Evolutionary conservation across 2,888 invertebrate genomes (phyloP).

Genomic region (Onchidella celtica): DNA sequence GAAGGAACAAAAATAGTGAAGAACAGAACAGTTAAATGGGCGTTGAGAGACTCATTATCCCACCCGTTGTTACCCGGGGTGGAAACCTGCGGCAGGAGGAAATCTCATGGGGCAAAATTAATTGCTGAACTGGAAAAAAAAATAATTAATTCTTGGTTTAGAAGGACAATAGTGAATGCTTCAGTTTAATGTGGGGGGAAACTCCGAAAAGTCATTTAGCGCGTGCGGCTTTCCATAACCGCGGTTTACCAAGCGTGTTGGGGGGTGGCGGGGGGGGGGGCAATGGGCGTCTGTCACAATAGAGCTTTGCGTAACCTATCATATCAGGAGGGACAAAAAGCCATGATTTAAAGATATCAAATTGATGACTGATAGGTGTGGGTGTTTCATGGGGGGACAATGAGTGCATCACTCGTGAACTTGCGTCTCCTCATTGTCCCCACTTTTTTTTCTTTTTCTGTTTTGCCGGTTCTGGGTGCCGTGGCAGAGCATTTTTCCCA

Average conservation of each 20-base stretch:
- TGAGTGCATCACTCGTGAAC: too few species aligned
- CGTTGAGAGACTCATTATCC: conserved; percentile 16
- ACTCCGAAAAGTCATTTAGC: not conserved
- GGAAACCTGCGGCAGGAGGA: conserved; percentile 24
- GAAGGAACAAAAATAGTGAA: not conserved
- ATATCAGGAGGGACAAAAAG: too few species aligned
- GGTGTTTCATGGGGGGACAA: too few species aligned
- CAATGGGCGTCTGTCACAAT: not conserved
- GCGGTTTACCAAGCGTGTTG: not conserved
- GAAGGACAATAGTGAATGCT: not conserved
- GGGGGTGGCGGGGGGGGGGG: too few species aligned
- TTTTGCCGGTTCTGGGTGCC: too few species aligned
- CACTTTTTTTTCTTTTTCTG: too few species aligned
- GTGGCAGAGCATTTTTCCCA: too few species aligned
- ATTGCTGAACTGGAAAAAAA: conserved; percentile 8
- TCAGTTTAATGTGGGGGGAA: not conserved
- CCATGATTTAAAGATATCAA: not conserved
- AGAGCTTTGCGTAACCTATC: not conserved
- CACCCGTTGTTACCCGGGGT: not conserved
- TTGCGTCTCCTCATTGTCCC: too few species aligned
- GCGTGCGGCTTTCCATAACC: not conserved
- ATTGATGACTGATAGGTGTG: too few species aligned
- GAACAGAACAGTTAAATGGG: not conserved
- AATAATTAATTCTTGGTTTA: not conserved
- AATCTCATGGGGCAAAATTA: conserved; percentile 17